Conservation (phyloP, 2,113 vertebrate genomes). For the Heptranchias perlo region DNA sequence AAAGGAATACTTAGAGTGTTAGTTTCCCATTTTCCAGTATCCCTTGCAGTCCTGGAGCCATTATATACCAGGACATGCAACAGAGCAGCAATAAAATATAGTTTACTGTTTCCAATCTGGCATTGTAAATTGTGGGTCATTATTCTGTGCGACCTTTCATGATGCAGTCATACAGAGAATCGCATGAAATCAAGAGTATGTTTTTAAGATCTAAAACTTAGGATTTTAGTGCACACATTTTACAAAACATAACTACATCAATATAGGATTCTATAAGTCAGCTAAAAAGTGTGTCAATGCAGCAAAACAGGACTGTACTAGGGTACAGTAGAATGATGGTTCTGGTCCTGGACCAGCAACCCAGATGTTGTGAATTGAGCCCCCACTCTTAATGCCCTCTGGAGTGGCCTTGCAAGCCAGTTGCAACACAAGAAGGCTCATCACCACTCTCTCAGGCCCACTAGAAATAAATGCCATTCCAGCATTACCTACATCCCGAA, state of each 20-base stretch:
- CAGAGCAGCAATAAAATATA: neutral
- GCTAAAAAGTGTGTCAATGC: neutral
- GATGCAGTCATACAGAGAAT: neutral
- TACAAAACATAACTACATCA: neutral
- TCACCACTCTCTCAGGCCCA: neutral
- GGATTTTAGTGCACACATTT: neutral
- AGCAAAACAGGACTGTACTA: neutral
- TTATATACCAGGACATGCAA: neutral
- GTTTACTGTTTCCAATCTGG: neutral
- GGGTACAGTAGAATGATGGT: neutral
- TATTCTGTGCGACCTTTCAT: neutral
- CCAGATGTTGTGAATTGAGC: neutral
- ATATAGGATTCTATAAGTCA: neutral
- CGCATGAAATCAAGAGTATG: neutral
- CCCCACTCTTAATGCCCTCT: neutral
- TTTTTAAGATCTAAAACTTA: neutral
- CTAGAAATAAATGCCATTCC: neutral
- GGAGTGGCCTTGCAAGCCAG: too few relatives aligned
- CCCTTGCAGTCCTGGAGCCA: neutral
- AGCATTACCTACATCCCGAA: neutral
- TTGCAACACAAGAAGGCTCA: neutral
- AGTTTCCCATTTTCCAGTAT: neutral
- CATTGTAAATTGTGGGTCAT: neutral
- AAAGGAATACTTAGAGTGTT: neutral
- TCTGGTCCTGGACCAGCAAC: neutral